Evolutionary conservation across 2,888 invertebrate genomes (phyloP).

Genomic region (Phrixothrix hirtus): DNA sequence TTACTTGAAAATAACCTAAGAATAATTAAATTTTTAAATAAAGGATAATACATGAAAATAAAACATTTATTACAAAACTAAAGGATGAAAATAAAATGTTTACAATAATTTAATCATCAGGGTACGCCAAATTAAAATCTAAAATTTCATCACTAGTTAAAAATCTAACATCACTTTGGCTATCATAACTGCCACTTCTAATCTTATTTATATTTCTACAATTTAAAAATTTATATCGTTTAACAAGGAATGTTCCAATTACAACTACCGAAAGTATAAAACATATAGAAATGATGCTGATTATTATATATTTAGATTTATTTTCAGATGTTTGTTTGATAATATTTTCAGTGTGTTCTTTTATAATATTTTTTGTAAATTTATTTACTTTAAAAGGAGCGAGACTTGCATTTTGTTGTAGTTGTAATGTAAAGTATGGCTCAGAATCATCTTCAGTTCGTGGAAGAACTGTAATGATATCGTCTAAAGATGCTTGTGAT

Average conservation of each 20-base stretch:
- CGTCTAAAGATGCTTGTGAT: slow-evolving; percentile 1
- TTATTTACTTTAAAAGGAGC: neutral
- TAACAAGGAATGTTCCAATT: slow-evolving; percentile 30
- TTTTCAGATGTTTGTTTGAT: neutral
- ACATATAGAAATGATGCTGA: neutral
- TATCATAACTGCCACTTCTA: slow-evolving; percentile 43
- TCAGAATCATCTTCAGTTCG: neutral
- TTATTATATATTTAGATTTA: slow-evolving; percentile 7
- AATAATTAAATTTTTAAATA: too few relatives aligned
- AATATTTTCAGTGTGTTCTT: neutral
- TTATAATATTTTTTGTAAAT: neutral
- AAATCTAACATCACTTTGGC: slow-evolving; percentile 61
- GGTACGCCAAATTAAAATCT: slow-evolving; percentile 57
- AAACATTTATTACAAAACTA: too few relatives aligned
- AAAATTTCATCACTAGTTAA: slow-evolving; percentile 61
- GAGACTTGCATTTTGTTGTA: neutral
- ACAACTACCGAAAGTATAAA: slow-evolving; percentile 32
- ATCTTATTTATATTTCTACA: slow-evolving; percentile 30
- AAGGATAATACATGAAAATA: too few relatives aligned
- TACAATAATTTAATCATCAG: slow-evolving; percentile 13
- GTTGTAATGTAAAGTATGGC: neutral
- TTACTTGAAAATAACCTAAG: too few relatives aligned
- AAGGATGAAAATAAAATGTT: neutral
- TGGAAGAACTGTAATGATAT: slow-evolving; percentile 5
- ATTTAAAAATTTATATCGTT: slow-evolving; percentile 15